Percentiles rank a stretch among this genome's conserved stretches.
Evolutionary conservation across 2,113 vertebrate species (phyloP).

Genomic region (Mobula birostris): DNA sequence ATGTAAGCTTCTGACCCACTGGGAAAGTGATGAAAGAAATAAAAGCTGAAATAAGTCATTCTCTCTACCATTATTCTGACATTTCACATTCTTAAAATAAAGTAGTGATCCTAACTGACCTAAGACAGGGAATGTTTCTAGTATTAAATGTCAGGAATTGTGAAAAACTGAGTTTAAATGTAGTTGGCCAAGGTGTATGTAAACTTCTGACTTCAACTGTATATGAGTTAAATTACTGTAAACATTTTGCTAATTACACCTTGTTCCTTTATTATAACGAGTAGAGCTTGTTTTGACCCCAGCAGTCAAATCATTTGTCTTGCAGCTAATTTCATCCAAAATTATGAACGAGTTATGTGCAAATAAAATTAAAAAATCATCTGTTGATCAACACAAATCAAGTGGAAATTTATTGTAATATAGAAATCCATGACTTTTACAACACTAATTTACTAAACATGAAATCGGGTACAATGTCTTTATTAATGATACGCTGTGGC

Average conservation of each 20-base stretch:
- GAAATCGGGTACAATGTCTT: conserved; percentile 40
- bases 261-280: not conserved
- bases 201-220: too few species aligned
- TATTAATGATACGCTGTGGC: conserved; percentile 40
- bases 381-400: not conserved
- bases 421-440: not conserved
- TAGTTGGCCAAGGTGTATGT: too few species aligned
- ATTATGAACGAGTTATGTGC: not conserved
- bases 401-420: not conserved
- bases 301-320: not conserved
- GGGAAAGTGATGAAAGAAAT: too few species aligned
- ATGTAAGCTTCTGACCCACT: too few species aligned
- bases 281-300: not conserved
- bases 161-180: too few species aligned
- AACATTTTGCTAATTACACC: not conserved
- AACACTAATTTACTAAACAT: conserved; percentile 19
- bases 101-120: too few species aligned
- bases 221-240: not conserved
- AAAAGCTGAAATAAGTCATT: too few species aligned
- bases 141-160: too few species aligned
- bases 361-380: not conserved
- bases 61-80: too few species aligned
- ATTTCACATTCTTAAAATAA: too few species aligned
- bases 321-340: not conserved
- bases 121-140: too few species aligned